Base-by-base conservation (phyloP, 2,797 vertebrate genomes). In the Xenops minutus region DNA sequence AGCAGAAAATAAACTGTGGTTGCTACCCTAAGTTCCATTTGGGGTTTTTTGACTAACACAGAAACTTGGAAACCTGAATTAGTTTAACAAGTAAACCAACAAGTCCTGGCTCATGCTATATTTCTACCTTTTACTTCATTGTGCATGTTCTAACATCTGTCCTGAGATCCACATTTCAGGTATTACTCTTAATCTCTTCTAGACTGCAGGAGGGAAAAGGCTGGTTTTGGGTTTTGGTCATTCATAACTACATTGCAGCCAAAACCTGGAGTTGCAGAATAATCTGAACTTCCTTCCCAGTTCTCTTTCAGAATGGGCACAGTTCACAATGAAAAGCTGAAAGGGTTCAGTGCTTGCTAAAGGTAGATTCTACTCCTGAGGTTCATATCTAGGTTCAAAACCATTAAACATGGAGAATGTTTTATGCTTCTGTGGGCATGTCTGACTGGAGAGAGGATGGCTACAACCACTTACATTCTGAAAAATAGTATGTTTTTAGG, bases 91-190 rank as follows among this genome's bases (percentile, higher is more conserved):
- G 19, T 27, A 76, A 85, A 75, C 5, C n/a, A 62, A 24, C 16
- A 81, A 52, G 14, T 68, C 44, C 48, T 0, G 0, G 32, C 7
- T 75, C 23, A 14, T 43, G 14, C 13, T 75, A 3, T 21, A 27
- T 64, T 82, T 26, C 27, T 27, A 18, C 22, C 7, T 92, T 62
- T 80, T 29, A 61, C 36, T 64, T 75, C 5, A 68, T 15, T 54
- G 27, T 48, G 14, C 9, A 14, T 58, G 52, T 84, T 93, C 74
- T 27, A 78, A 30, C 3, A 1, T 4, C 11, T 73, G 30, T 46
- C 27, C 72, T 72, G 36, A 74, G 24, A 46, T 2, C 5, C 29
- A 26, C 3, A 16, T 63, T 88, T 44, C 49, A 83, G n/a, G 4
- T 13, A 32, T 67, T 92, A 49, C 14, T 51, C 37, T 68, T 66